These are phyloP conservation scores for Mya arenaria DNA, from an alignment of 1,140 invertebrate species.

Conservation along the genomic window DNA sequence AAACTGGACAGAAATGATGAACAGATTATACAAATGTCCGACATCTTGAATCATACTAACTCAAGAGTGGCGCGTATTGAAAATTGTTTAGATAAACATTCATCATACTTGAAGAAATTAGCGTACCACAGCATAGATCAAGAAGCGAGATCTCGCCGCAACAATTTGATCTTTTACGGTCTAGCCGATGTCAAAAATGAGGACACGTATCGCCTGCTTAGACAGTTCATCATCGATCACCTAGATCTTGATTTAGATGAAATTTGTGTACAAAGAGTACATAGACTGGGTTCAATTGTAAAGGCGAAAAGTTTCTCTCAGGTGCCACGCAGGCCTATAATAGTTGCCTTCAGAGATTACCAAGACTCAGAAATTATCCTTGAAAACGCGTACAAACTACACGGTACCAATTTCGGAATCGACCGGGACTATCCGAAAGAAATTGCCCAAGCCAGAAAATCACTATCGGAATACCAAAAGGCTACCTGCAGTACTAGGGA, in stretches of 20 bases:
- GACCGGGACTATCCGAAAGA: conserved; percentile 20
- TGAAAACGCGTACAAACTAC: background rate
- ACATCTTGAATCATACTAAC: background rate
- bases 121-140: background rate
- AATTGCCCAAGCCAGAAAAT: background rate
- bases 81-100: background rate
- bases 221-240: background rate
- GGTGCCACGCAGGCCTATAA: background rate
- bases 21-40: conserved; percentile 9
- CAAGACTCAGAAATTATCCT: conserved; percentile 4
- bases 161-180: conserved; percentile 2
- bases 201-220: background rate
- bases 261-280: background rate
- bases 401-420: background rate
- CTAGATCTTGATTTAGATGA: background rate
- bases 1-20: background rate
- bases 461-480: background rate
- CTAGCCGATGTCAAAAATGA: background rate
- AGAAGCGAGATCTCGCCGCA: background rate
- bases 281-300: background rate
- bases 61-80: background rate
- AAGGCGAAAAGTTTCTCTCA: background rate
- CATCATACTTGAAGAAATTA: background rate
- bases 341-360: conserved; percentile 1
- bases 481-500: background rate